phyloP scores from a whole-genome alignment of 2,113 vertebrate species.

The Gymnorhina tibicen region DNA sequence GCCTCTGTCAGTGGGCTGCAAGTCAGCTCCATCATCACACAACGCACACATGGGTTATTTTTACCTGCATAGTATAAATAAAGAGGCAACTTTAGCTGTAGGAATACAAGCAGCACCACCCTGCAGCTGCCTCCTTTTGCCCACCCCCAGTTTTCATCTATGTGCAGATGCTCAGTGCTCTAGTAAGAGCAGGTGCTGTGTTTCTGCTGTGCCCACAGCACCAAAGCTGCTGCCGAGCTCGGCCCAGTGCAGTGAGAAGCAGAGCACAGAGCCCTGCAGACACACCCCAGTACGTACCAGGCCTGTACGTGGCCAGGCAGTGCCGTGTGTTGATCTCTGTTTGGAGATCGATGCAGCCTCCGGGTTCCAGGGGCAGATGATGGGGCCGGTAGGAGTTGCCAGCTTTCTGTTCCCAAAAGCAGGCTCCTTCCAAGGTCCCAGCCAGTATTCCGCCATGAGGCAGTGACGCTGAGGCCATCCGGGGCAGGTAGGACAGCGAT shows the following conservation, averaged over 20 bases:
- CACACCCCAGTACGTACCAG: constrained; percentile 56
- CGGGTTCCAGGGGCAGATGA: constrained; percentile 80
- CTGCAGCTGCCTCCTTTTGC: not conserved
- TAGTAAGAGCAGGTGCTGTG: not conserved
- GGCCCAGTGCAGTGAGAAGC: not conserved
- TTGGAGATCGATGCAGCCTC: constrained; percentile 89
- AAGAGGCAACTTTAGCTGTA: not conserved
- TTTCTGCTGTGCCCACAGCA: not conserved
- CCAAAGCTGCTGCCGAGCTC: not conserved
- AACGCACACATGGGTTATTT: constrained; percentile 79
- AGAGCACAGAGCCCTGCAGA: not conserved
- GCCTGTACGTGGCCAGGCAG: constrained; percentile 92
- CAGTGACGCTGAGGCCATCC: constrained; percentile 80
- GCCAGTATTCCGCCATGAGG: constrained; percentile 88
- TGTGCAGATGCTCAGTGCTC: fast-evolving
- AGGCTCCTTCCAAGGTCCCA: constrained; percentile 88
- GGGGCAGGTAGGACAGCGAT: constrained; percentile 87
- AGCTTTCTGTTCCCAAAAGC: constrained; percentile 88
- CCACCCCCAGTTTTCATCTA: not conserved
- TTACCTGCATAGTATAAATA: constrained; percentile 74
- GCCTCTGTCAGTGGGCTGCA: constrained; percentile 69
- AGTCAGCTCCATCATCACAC: constrained; percentile 88
- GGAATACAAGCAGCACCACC: not conserved
- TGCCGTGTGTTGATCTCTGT: constrained; percentile 86
- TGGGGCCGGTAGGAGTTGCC: constrained; percentile 82